A percentile compares a stretch with the other conserved stretches of the same genome.
phyloP scores from a whole-genome alignment of 2,797 vertebrate genomes.

The Crocodylus rhombifer region DNA sequence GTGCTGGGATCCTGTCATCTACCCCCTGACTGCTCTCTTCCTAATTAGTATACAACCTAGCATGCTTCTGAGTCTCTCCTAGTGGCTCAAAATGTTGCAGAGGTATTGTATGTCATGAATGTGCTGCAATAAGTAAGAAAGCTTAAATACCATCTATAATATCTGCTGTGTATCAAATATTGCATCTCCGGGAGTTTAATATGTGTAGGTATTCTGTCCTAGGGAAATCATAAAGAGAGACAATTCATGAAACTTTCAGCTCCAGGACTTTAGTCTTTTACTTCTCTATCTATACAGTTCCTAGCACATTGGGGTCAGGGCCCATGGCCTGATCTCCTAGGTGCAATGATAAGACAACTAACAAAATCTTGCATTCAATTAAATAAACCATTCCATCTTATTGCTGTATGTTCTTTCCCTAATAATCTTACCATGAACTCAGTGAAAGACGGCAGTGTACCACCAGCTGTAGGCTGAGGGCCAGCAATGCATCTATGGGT shows the following conservation, averaged over 20 bases:
- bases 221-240: not conserved
- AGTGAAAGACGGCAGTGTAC: too few species aligned
- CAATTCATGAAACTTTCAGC: not conserved
- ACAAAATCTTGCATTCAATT: not conserved
- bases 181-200: not conserved
- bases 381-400: not conserved
- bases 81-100: not conserved
- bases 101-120: not conserved
- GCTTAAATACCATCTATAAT: not conserved
- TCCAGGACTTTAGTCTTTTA: too few species aligned
- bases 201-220: not conserved
- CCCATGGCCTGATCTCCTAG: too few species aligned
- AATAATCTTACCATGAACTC: not conserved
- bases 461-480: too few species aligned
- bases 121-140: rapidly evolving
- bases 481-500: too few species aligned
- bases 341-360: too few species aligned
- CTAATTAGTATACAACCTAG: not conserved
- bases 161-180: not conserved
- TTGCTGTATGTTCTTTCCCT: not conserved
- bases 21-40: not conserved
- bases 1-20: not conserved
- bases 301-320: too few species aligned
- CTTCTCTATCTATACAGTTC: too few species aligned
- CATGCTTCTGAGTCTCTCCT: not conserved